A percentile compares a stretch with the other conserved stretches of the same genome.
phyloP scores from a whole-genome alignment of 2,888 invertebrate genomes.

The Sacculina carcini region DNA sequence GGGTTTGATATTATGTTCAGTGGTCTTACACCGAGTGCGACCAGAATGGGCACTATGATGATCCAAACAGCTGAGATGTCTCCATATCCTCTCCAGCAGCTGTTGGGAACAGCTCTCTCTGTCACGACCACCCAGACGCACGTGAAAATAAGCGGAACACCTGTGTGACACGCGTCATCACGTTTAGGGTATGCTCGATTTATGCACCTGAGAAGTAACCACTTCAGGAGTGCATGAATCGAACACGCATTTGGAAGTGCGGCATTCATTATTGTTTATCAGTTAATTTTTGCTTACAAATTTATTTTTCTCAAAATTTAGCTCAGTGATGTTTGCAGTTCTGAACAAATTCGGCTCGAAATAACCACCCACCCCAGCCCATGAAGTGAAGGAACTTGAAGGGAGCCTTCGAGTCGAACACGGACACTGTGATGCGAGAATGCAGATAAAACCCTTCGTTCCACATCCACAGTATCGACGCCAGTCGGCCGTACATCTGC shows the following conservation, averaged over 20 bases:
- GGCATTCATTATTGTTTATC: too few relatives aligned
- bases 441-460: conserved; percentile 26
- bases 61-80: conserved; percentile 18
- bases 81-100: conserved; percentile 19
- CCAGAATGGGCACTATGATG: conserved; percentile 19
- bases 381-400: conserved; percentile 26
- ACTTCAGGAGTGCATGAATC: too few relatives aligned
- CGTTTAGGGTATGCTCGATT: too few relatives aligned
- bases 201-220: too few relatives aligned
- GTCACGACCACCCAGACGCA: conserved; percentile 23
- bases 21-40: conserved; percentile 17
- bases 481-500: conserved; percentile 25
- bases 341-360: background rate
- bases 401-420: conserved; percentile 28
- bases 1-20: background rate
- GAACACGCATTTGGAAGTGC: too few relatives aligned
- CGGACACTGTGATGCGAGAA: conserved; percentile 26
- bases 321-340: background rate
- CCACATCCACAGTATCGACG: conserved; percentile 32
- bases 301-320: too few relatives aligned
- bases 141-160: conserved; percentile 23
- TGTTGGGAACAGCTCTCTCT: conserved; percentile 13
- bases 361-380: conserved; percentile 28
- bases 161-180: too few relatives aligned
- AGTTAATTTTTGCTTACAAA: too few relatives aligned